Evolutionary conservation across 2,888 invertebrate species (phyloP).

Genomic region (Geotrupes spiniger): DNA sequence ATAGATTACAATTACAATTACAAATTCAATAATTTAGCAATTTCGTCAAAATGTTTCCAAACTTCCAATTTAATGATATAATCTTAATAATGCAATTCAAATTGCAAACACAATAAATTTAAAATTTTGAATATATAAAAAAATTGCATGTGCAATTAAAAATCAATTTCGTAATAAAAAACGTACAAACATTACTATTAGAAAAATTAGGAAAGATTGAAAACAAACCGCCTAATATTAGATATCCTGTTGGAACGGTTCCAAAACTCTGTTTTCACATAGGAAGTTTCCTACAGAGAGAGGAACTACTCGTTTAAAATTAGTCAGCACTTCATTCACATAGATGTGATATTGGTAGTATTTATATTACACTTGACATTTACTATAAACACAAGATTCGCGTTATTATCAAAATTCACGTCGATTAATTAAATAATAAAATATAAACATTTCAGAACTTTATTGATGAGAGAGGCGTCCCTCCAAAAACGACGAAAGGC

Average conservation of each 20-base stretch:
- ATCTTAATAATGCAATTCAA: too few relatives aligned
- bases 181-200: constrained; percentile 30
- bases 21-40: too few relatives aligned
- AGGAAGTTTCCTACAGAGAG: constrained; percentile 43
- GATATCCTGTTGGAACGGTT: constrained; percentile 48
- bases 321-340: constrained; percentile 41
- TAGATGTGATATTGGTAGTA: constrained; percentile 32
- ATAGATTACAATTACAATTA: too few relatives aligned
- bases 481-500: constrained; percentile 51
- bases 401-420: too few relatives aligned
- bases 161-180: too few relatives aligned
- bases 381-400: not conserved
- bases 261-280: constrained; percentile 43
- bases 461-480: constrained; percentile 53
- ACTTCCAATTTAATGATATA: too few relatives aligned
- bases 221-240: constrained; percentile 48
- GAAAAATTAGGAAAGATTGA: constrained; percentile 42
- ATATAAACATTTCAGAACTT: constrained; percentile 36
- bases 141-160: too few relatives aligned
- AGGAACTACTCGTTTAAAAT: constrained; percentile 46
- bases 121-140: too few relatives aligned
- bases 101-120: too few relatives aligned
- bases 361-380: constrained; percentile 12
- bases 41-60: too few relatives aligned
- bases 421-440: too few relatives aligned